Evolutionary conservation across 1,140 invertebrate genomes (phyloP), one percentile per base, ranked within the genome.

Genomic region (Hyposmocoma kahamanoa): DNA sequence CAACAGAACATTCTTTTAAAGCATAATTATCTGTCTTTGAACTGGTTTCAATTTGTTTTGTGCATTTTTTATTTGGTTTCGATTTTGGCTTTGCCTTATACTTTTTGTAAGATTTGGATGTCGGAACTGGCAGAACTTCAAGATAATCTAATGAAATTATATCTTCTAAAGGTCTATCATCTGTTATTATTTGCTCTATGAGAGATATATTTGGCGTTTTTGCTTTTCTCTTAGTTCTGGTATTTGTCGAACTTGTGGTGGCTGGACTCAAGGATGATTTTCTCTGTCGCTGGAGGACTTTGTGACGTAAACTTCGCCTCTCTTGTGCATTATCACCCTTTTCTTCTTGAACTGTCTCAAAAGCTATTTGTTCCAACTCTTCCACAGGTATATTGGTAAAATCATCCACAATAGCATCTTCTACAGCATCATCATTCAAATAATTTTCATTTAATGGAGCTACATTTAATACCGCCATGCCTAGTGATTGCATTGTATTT

Each of bases 111-210:
- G 43, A 24, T 63, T 60, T 72, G 28, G 45, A 62, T 53, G 61
- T 73, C 10, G 24, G 60, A 66, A 17, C 32, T 26, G 64, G 60
- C 10, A 65, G 55, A 11, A 55, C 46, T 66, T 82, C 78, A n/a
- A 75, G 58, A 48, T 72, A 75, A 44, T 82, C 81, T 20, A 84
- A 51, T 10, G 72, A 72, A 67, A 82, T 82, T 39, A 84, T 84
- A 28, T 84, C 78, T 62, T 84, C 78, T 36, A 84, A 26, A 21
- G 81, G 77, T 55, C 73, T 66, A 38, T 82, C 75, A 59, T 83
- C 77, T 22, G 62, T 76, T 39, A 84, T 78, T 24, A 84, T 81
- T 52, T 84, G 77, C 52, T 84, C 81, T 45, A 84, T 67, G 5
- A 83, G 63, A 28, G 79, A 83, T 66, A 84, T 77, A 46, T 82